Evolutionary conservation across 2,797 vertebrate genomes (phyloP).

Genomic region (Sebastes kiyomatsui): DNA sequence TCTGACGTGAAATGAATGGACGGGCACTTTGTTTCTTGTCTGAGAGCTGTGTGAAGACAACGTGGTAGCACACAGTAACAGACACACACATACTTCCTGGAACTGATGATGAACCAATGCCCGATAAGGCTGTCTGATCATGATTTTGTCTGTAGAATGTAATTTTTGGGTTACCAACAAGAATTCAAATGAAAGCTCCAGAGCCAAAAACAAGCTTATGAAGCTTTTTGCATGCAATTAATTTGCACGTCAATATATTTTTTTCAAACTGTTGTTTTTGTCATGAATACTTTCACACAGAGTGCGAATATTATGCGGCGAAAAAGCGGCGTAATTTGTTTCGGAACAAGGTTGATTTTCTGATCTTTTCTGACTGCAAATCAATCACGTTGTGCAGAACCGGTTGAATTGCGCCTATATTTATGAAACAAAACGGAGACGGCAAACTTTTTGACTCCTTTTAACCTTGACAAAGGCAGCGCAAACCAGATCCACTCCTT

Average conservation of each 20-base stretch:
- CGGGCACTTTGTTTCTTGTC: background rate
- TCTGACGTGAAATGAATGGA: slow-evolving; percentile 1
- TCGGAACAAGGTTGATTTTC: no score
- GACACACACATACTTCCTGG: background rate
- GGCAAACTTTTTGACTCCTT: no score
- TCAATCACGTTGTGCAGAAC: no score
- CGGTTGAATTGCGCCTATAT: no score
- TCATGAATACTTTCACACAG: background rate
- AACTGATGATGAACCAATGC: background rate
- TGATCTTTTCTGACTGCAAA: no score
- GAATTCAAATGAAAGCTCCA: background rate
- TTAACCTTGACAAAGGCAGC: no score
- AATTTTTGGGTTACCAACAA: background rate
- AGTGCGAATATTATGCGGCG: no score
- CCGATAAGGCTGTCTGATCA: background rate
- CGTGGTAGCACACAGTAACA: background rate
- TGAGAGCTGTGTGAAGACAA: background rate
- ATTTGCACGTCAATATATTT: background rate
- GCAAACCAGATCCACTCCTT: no score
- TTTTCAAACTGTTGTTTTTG: background rate
- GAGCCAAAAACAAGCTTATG: background rate
- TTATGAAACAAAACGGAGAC: no score
- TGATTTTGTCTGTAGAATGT: background rate
- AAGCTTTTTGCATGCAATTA: background rate
- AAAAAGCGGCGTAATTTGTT: no score